Conservation (phyloP, 1,140 invertebrate species). For the Orius laevigatus region DNA sequence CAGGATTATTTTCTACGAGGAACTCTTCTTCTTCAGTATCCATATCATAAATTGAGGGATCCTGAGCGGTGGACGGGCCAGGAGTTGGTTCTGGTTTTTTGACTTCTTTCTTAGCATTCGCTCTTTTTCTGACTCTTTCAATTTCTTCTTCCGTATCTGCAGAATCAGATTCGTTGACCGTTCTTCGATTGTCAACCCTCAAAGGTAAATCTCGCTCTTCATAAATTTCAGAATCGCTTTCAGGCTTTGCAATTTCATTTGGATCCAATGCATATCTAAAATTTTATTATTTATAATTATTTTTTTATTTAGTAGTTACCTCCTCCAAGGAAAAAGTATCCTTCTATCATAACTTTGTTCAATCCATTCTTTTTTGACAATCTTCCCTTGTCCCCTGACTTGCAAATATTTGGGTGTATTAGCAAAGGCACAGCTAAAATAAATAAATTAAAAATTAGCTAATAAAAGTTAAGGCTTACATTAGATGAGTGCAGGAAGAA, state of each 20-base stretch:
- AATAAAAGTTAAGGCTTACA: constrained; percentile 37
- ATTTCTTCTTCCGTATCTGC: constrained; percentile 38
- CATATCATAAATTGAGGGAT: constrained; percentile 14
- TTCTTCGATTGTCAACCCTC: constrained; percentile 3
- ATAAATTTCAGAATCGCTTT: constrained; percentile 34
- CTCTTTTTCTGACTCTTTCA: constrained; percentile 20
- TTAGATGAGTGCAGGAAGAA: constrained; percentile 56
- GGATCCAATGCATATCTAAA: constrained; percentile 26
- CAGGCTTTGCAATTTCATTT: constrained; percentile 26
- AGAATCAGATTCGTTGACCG: constrained; percentile 16
- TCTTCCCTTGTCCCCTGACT: constrained; percentile 45
- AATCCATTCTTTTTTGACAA: constrained; percentile 63
- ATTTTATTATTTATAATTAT: constrained; percentile 3
- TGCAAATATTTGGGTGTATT: constrained; percentile 76
- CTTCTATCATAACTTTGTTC: constrained; percentile 43
- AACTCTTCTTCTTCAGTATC: constrained; percentile 17
- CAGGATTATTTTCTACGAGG: background rate
- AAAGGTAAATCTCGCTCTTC: constrained; percentile 22
- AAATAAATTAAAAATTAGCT: background rate
- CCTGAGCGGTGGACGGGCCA: background rate
- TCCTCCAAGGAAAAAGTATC: constrained; percentile 53
- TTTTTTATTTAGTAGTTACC: constrained; percentile 29
- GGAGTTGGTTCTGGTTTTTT: background rate
- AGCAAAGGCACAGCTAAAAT: constrained; percentile 62
- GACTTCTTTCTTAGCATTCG: background rate